Percentiles rank a stretch among this genome's conserved stretches.
These are phyloP conservation scores for Todiramphus saurophagus DNA, from an alignment of 2,113 vertebrate species.

Conservation along the genomic window DNA sequence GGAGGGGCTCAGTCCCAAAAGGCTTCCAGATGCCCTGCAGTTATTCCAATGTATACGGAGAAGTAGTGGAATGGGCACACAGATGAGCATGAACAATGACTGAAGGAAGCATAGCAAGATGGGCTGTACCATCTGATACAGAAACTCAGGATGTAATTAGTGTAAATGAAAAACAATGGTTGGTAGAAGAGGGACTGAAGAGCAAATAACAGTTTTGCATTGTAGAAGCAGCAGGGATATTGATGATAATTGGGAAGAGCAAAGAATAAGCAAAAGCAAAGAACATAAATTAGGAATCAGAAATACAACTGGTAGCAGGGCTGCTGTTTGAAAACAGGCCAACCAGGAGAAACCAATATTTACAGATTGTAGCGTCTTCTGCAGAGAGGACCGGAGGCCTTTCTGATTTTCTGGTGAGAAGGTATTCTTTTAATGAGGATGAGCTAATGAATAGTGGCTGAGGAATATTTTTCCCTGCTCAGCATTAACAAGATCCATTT, in stretches of 20 bases:
- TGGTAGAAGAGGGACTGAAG: background rate
- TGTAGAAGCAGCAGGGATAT: background rate
- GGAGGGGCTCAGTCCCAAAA: background rate
- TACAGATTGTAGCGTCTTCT: slow-evolving; percentile 31
- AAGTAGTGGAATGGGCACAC: background rate
- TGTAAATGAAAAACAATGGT: background rate
- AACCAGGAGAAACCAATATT: slow-evolving; percentile 24
- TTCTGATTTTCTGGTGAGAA: slow-evolving; percentile 40
- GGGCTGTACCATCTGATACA: background rate
- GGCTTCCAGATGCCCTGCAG: background rate
- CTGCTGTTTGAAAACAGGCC: slow-evolving; percentile 60
- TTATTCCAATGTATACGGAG: background rate
- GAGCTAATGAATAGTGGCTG: slow-evolving; percentile 71
- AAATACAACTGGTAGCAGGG: slow-evolving; percentile 19
- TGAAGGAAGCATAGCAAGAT: background rate
- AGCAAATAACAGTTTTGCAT: background rate
- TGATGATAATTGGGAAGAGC: background rate
- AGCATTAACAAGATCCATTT: slow-evolving; percentile 70
- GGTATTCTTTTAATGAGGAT: slow-evolving; percentile 66
- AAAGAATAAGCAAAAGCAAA: slow-evolving; percentile 14
- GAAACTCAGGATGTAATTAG: background rate
- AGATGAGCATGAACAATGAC: background rate
- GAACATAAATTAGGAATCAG: slow-evolving; percentile 4
- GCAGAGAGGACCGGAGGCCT: background rate
- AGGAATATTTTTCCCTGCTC: slow-evolving; percentile 63